Conservation (phyloP, 1,140 invertebrate species). For the Tenebrio molitor region DNA sequence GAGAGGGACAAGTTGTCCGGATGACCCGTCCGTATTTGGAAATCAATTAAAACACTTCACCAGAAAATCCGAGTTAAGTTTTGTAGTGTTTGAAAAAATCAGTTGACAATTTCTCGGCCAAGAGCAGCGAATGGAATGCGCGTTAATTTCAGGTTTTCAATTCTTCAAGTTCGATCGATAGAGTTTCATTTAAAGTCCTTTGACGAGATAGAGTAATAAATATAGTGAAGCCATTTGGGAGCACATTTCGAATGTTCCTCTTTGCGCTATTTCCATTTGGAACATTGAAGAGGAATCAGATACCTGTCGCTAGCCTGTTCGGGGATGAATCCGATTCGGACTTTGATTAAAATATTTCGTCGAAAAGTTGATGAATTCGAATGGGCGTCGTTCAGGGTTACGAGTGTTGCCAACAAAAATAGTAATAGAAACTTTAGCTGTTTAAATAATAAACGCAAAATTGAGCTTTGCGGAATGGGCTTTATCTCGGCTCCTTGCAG, state of each 20-base stretch:
- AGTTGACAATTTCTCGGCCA: neutral
- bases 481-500: conserved; percentile 42
- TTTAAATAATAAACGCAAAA: conserved; percentile 45
- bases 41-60: conserved; percentile 24
- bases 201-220: conserved; percentile 33
- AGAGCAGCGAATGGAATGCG: neutral
- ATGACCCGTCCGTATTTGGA: neutral
- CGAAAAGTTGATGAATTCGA: conserved; percentile 18
- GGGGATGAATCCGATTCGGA: neutral
- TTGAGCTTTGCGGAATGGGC: conserved; percentile 33
- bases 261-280: conserved; percentile 38
- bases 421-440: conserved; percentile 43
- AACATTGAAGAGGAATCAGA: conserved; percentile 42
- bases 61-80: neutral
- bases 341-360: neutral
- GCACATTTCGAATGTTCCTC: conserved; percentile 30
- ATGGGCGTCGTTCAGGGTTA: conserved; percentile 15
- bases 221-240: conserved; percentile 31
- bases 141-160: conserved; percentile 14
- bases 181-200: conserved; percentile 29
- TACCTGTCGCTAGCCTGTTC: conserved; percentile 30
- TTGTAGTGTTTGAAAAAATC: neutral
- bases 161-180: conserved; percentile 31
- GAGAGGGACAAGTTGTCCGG: neutral
- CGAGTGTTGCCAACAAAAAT: conserved; percentile 40